Percentiles rank a stretch among this genome's conserved stretches.
Evolutionary conservation across 2,888 invertebrate genomes (phyloP).

Genomic region (Mechanitis mazaeus): DNA sequence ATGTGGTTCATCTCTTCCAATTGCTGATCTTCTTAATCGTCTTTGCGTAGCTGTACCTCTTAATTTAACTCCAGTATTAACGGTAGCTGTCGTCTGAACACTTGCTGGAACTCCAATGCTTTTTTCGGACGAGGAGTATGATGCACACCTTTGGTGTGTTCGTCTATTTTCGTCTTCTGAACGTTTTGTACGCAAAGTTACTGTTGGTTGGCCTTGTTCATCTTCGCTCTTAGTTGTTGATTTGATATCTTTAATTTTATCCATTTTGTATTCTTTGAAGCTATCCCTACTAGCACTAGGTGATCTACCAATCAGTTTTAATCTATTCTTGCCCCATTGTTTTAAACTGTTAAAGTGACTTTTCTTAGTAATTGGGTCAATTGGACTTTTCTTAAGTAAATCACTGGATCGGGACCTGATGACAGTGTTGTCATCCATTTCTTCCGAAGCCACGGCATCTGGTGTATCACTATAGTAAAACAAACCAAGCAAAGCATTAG

Average conservation of each 20-base stretch:
- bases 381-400: slow-evolving; percentile 81
- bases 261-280: slow-evolving; percentile 62
- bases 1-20: slow-evolving; percentile 87
- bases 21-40: slow-evolving; percentile 80
- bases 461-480: slow-evolving; percentile 74
- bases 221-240: slow-evolving; percentile 70
- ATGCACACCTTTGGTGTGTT: slow-evolving; percentile 86
- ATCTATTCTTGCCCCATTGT: slow-evolving; percentile 89
- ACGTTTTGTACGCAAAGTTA: slow-evolving; percentile 79
- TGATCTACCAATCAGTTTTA: slow-evolving; percentile 83
- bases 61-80: slow-evolving; percentile 82
- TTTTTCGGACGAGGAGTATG: slow-evolving; percentile 86
- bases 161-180: slow-evolving; percentile 79
- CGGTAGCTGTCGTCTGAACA: slow-evolving; percentile 74
- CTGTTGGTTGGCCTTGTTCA: slow-evolving; percentile 80
- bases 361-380: slow-evolving; percentile 72
- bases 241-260: slow-evolving; percentile 61
- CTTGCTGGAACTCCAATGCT: slow-evolving; percentile 77
- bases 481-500: slow-evolving; percentile 78
- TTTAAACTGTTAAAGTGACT: slow-evolving; percentile 88
- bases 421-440: slow-evolving; percentile 73
- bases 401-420: slow-evolving; percentile 86
- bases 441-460: slow-evolving; percentile 73
- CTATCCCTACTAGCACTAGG: slow-evolving; percentile 75
- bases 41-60: slow-evolving; percentile 85